These are phyloP conservation scores for Eulithis testata DNA, from an alignment of 2,888 invertebrate species.

Conservation along the genomic window DNA sequence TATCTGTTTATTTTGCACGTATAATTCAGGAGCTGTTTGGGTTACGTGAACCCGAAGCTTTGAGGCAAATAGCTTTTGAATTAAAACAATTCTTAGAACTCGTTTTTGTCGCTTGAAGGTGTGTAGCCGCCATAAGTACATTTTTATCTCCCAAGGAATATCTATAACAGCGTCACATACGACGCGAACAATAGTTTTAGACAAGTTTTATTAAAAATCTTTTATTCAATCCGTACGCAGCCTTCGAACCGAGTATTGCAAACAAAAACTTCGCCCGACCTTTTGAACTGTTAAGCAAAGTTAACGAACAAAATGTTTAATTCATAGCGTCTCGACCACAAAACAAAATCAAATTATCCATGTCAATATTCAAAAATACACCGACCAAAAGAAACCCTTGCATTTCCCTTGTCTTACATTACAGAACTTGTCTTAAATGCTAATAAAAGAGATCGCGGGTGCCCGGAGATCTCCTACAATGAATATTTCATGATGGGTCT, in stretches of 20 bases:
- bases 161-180: slow-evolving; percentile 7
- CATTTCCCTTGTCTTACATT: slow-evolving; percentile 56
- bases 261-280: slow-evolving; percentile 25
- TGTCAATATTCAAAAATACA: slow-evolving; percentile 57
- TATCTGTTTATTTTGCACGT: slow-evolving; percentile 11
- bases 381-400: slow-evolving; percentile 56
- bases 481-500: slow-evolving; percentile 73
- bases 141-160: slow-evolving; percentile 16
- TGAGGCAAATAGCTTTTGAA: not conserved
- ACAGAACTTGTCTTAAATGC: slow-evolving; percentile 75
- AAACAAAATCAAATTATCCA: slow-evolving; percentile 54
- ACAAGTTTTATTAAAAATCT: slow-evolving; percentile 34
- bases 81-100: not conserved
- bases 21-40: slow-evolving; percentile 6
- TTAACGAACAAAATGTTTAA: slow-evolving; percentile 38
- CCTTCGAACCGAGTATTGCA: slow-evolving; percentile 19
- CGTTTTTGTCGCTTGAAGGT: not conserved
- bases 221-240: slow-evolving; percentile 29
- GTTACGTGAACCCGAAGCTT: slow-evolving; percentile 9
- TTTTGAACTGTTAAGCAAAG: slow-evolving; percentile 33
- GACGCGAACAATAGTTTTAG: slow-evolving; percentile 14
- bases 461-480: slow-evolving; percentile 58
- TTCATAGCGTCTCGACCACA: slow-evolving; percentile 40
- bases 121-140: not conserved
- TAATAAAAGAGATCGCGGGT: slow-evolving; percentile 69